Conservation (phyloP, 92 coral and sea anemone species). For the Heteractis magnifica region DNA sequence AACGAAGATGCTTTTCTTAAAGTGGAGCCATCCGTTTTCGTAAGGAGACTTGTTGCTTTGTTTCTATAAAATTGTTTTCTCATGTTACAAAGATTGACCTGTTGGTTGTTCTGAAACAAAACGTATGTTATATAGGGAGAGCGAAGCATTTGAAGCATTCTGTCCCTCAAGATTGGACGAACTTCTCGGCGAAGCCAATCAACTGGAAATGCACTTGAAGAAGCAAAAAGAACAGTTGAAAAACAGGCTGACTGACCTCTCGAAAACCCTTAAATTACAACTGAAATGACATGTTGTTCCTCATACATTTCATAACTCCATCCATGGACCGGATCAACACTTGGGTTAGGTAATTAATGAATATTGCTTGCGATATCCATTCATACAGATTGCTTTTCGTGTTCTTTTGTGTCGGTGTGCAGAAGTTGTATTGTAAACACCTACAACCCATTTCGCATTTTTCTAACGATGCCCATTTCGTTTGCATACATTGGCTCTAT, state of each 20-base stretch:
- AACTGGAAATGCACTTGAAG: constrained; percentile 85
- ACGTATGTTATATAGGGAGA: constrained; percentile 54
- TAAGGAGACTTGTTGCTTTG: constrained; percentile 35
- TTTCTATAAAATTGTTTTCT: neutral
- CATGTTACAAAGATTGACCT: neutral
- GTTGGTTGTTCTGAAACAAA: neutral
- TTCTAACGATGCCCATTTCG: neutral
- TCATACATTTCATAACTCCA: neutral
- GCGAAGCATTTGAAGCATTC: constrained; percentile 92
- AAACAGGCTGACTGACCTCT: constrained; percentile 71
- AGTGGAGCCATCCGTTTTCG: constrained; percentile 78
- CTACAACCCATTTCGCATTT: neutral
- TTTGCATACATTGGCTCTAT: neutral
- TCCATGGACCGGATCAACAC: neutral
- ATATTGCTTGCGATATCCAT: neutral
- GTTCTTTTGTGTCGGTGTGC: neutral
- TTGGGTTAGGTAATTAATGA: neutral
- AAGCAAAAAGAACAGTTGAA: constrained; percentile 88
- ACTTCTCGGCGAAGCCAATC: constrained; percentile 77
- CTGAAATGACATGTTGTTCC: constrained; percentile 23
- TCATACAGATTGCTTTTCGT: neutral
- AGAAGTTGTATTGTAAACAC: neutral
- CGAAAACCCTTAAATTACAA: constrained; percentile 76
- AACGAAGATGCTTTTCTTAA: constrained; percentile 67
- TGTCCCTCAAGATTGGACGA: constrained; percentile 88